phyloP scores from a whole-genome alignment of 92 coral and sea anemone genomes.

The Isaurus tuberculatus region DNA sequence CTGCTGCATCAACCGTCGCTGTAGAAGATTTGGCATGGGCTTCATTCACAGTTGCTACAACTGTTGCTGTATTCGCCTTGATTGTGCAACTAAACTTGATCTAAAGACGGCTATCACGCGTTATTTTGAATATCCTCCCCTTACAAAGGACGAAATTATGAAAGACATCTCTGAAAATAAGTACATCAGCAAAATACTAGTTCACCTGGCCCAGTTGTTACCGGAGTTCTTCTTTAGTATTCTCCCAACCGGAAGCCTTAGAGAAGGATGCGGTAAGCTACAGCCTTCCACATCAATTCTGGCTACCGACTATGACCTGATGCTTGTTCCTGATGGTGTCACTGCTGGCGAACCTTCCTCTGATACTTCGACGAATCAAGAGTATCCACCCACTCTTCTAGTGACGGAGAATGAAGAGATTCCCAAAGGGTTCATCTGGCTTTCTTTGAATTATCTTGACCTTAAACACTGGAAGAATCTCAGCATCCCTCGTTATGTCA shows the following conservation, averaged over 20 bases:
- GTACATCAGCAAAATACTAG: constrained; percentile 24
- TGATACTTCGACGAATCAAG: not conserved
- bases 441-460: constrained; percentile 35
- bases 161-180: constrained; percentile 3
- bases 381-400: not conserved
- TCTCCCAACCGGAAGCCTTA: constrained; percentile 47
- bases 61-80: constrained; percentile 33
- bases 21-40: not conserved
- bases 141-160: constrained; percentile 8
- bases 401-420: constrained; percentile 31
- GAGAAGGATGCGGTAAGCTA: constrained; percentile 50
- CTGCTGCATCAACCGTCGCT: constrained; percentile 30
- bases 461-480: constrained; percentile 34
- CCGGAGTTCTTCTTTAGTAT: constrained; percentile 50
- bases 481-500: not conserved
- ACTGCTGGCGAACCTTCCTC: constrained; percentile 8
- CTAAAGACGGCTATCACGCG: constrained; percentile 40
- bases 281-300: constrained; percentile 47
- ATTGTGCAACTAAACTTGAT: constrained; percentile 15
- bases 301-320: constrained; percentile 52
- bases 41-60: constrained; percentile 1
- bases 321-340: constrained; percentile 49
- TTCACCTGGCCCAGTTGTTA: constrained; percentile 18
- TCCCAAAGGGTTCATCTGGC: constrained; percentile 40
- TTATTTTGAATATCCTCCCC: constrained; percentile 40